Evolutionary conservation across 35 echinoderm and acorn worm genomes (phyloP), one percentile per base, ranked within the genome.

Genomic region (Acanthaster planci): DNA sequence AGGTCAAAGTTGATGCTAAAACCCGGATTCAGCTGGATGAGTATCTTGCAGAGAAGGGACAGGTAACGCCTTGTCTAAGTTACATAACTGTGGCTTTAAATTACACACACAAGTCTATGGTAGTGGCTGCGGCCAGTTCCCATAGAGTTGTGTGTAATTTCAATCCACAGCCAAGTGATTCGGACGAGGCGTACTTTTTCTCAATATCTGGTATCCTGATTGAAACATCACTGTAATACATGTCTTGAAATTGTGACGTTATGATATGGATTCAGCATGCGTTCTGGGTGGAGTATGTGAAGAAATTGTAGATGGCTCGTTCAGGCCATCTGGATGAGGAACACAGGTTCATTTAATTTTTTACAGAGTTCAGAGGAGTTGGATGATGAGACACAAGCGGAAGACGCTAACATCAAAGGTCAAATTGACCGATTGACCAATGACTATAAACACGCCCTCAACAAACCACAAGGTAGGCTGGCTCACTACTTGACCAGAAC

Each of bases 1-100:
- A 97, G 94, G 95, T 97, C 0, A 97, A 97, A 97, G 95, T 97
- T n/a, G 95, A 97, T 82, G 87, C 87, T 36, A 97, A 97, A 84
- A 97, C 95, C 2, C 86, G 95, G 54, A 81, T 79, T 21, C 58
- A 79, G 9, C 76, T 97, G 17, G 95, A 97, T 42, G 90, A 92
- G 42, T 97, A 97, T 51, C 54, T 97, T 0, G 82, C 87, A 75
- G 83, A 90, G 18, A 89, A 94, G 79, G 86, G 64, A 72, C 64
- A 72, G 64, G 64, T 72, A 72, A n/a, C n/a, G 34, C 3, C 30
- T 47, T 72, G 4, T 47, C 42, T 12, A 47, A 4, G 12, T 47
- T 47, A 6, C 42, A 47, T 47, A 4, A 6, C 12, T 47, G 4
- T 12, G 4, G 42, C 4, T 29, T 79, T 39, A 37, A 22, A 8